Evolutionary conservation across 2,797 vertebrate genomes (phyloP), one percentile per base, ranked within the genome.

Genomic region (Acrossocheilus fasciatus): DNA sequence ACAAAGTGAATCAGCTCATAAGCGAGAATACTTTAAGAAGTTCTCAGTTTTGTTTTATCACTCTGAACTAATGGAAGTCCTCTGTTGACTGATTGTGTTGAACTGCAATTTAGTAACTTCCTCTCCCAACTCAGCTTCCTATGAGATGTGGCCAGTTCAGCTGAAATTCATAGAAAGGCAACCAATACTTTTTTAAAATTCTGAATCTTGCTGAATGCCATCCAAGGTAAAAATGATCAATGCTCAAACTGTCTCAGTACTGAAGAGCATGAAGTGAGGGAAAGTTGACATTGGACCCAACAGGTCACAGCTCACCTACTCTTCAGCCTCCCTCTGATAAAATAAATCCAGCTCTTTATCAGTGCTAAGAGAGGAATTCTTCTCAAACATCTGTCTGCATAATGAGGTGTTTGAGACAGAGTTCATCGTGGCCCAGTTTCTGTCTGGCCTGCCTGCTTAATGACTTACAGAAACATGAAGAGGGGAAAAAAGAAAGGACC

Each of bases 381-480:
- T 79, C 84, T 88, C 74, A 85, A 85, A 86, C 83, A 83, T 85
- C 70, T 76, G 85, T 83, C 82, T 87, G 85, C 88, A 86, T 89
- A 88, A 89, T 87, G 54, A 89, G 77, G 87, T 87, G 77, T 79
- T 62, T 85, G 74, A 74, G 81, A 47, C 70, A 70, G 81, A 73
- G 47, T 62, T 81, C 57, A 59, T 62, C 9, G 23, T 86, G 84
- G 86, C 86, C 88, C 78, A 89, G 79, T 84, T 88, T 88, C 75
- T 83, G 68, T 50, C 79, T 15, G 20, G 50, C 47, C 83, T 88
- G 64, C 81, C 80, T 23, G 87, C 86, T 66, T 75, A 85, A 78
- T 86, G 75, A 87, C 72, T 86, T 81, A 75, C 80, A 87, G 62
- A 83, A 78, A 86, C 82, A 86, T 62, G 36, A 78, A 78, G 39